phyloP scores from a whole-genome alignment of 2,888 invertebrate genomes.

The Phorcus lineatus region DNA sequence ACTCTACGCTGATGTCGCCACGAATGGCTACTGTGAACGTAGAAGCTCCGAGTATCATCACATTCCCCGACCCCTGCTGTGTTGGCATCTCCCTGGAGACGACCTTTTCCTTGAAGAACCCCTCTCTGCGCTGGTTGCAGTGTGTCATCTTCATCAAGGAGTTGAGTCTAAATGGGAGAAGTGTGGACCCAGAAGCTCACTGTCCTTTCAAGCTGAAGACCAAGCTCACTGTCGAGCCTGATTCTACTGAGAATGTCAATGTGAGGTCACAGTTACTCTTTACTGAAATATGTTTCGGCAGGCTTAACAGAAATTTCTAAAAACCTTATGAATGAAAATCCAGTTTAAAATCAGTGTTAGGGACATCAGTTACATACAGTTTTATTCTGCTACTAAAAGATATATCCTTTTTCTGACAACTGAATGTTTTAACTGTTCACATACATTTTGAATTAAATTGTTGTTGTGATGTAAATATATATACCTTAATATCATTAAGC shows the following conservation, averaged over 20 bases:
- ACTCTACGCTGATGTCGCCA: neutral
- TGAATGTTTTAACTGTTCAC: too few relatives aligned
- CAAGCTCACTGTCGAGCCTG: conserved; percentile 59
- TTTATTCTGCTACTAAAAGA: too few relatives aligned
- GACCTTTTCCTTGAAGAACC: conserved; percentile 57
- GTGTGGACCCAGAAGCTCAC: conserved; percentile 21
- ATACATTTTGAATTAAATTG: too few relatives aligned
- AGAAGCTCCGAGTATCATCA: conserved; percentile 56
- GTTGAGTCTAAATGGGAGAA: conserved; percentile 40
- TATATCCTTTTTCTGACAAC: too few relatives aligned
- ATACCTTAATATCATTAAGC: too few relatives aligned
- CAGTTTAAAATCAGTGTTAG: too few relatives aligned
- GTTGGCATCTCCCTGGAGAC: conserved; percentile 61
- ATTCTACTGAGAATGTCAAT: conserved; percentile 55
- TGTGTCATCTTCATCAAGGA: conserved; percentile 50
- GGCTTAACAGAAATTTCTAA: neutral
- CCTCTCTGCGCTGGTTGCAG: conserved; percentile 61
- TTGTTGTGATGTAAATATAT: neutral
- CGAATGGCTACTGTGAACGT: conserved; percentile 9
- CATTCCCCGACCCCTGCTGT: conserved; percentile 62
- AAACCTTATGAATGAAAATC: too few relatives aligned
- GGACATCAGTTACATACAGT: too few relatives aligned
- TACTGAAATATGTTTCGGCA: too few relatives aligned
- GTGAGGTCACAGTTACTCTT: conserved; percentile 41
- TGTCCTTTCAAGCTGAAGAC: conserved; percentile 61